Evolutionary conservation across 2,797 vertebrate genomes (phyloP), one percentile per base, ranked within the genome.

Genomic region (Diplodus sargus): DNA sequence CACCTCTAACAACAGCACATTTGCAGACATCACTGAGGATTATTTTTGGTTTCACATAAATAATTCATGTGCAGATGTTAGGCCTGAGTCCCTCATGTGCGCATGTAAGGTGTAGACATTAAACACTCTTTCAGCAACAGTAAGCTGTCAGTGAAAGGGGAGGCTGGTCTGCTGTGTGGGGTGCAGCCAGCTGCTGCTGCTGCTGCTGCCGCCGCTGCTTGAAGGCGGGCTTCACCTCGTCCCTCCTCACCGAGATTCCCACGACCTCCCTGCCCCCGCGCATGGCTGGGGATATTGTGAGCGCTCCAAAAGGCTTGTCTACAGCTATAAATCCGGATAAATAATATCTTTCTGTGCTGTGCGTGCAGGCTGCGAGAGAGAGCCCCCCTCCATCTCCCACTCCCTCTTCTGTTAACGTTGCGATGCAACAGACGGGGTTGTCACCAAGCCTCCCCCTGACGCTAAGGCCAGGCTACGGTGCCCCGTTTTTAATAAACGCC

Each of bases 211-310:
- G 78, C 70, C 62, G 90, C 65, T 84, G 87, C 85, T 78, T 43
- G 83, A 93, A 93, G 94, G 92, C 91, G 91, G 94, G 92, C 81
- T 95, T 93, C 88, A 93, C 84, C 88, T 91, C 92, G 67, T 88
- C 79, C 83, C 87, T 91, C 83, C 80, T 87, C 84, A 69, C 74
- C 77, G 66, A 90, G 92, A 88, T 95, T 96, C 95, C 95, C 95
- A 95, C 92, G 95, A 95, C 93, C 94, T 90, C 85, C 78, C 88
- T 84, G 78, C 83, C 88, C 92, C 83, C 85, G 72, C 79, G 82
- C 89, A 89, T 81, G 85, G 84, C 85, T 83, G 64, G 20, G 70
- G 81, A 91, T 83, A 88, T 78, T 89, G 88, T 91, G 86, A 88
- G 82, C 85, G 68, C 83, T 81, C 76, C 85, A 76, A 82, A 61